Base-by-base conservation (phyloP, 2,113 vertebrate genomes). In the Redunca redunca region DNA sequence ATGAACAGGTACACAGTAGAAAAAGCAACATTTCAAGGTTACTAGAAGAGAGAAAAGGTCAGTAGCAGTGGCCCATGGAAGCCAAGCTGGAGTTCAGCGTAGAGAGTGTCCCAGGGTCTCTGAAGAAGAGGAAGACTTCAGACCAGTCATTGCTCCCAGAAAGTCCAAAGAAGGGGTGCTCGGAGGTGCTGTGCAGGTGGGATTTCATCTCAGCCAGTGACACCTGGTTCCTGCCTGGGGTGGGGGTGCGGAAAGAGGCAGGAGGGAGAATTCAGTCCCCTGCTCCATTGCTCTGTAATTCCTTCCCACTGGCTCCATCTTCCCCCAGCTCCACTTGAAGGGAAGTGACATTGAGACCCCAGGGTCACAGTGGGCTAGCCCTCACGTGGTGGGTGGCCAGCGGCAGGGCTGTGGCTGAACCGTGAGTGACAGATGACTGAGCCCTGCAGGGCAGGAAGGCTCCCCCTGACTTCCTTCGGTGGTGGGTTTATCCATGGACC, bases 71-170 rank as follows among this genome's bases (percentile, higher is more conserved):
- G 26, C 19, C 46, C 11, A 6, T 0, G 53, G 93, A 46, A 67
- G 67, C 36, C 12, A 2, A 6, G 11, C 58, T 30, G 10, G 2
- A 2, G 33, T 17, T 19, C 57, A 25, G n/a, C 0, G 0, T 81
- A 19, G 36, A 21, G 28, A 36, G 64, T 21, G 19, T 10, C 52
- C 67, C 3, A 0, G 25, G 30, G 14, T 23, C 46, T 46, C 43
- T 93, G 53, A 0, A 17, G 58, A 88, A 19, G 91, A 57, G 2
- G 15, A 50, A 33, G 36, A 48, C 71, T 23, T 30, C 36, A 21
- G 6, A 6, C 40, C 19, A 67, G 14, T 15, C 2, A 5, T 10
- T 8, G 33, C 57, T 57, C 14, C 52, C n/a, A 21, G 28, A 53
- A 30, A 46, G 36, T 17, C 43, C 0, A 23, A 4, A 57, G 15